Evolutionary conservation across 2,113 vertebrate genomes (phyloP), one percentile per base, ranked within the genome.

Genomic region (Eptesicus fuscus): DNA sequence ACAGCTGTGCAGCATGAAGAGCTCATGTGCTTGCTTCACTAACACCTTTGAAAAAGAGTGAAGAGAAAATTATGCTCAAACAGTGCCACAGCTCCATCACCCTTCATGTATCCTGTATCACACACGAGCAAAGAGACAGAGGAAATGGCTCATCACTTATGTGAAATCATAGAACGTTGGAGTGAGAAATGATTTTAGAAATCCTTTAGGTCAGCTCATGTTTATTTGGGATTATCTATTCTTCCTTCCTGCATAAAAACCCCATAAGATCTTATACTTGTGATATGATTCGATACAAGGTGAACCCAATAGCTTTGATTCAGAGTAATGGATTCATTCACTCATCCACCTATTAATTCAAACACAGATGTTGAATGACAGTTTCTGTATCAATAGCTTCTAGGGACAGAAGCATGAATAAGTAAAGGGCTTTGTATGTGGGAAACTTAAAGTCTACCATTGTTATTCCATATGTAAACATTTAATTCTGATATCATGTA

Each of bases 51-150:
- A 14, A 84, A 74, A 88, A 44, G 35, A 51, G 22, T 51, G 23
- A 88, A 63, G 20, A 35, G 16, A 49, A 22, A 89, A 47, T 13
- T 30, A 23, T 3, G 1, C 35, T 0, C 28, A 11, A n/a, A 30
- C 40, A 25, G 9, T 28, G 5, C n/a, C 84, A 4, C 3, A 1
- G 5, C 5, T n/a, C 32, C 22, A 6, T 30, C 5, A 7, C 6
- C 87, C 28, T 30, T 70, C 30, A 22, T 3, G 1, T 8, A 63
- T 40, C 20, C 7, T 18, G 2, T 5, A 17, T 28, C 25, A 35
- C 10, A 9, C 8, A 0, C 1, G 6, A n/a, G 17, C 30, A 44
- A 28, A 61, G 65, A 70, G 32, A 9, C 17, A 35, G 4, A 30
- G 25, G 30, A 77, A 25, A 42, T 6, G 28, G 16, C 9, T 65